Evolutionary conservation across 2,797 vertebrate species (phyloP).

Genomic region (Sebastes trivittatus): DNA sequence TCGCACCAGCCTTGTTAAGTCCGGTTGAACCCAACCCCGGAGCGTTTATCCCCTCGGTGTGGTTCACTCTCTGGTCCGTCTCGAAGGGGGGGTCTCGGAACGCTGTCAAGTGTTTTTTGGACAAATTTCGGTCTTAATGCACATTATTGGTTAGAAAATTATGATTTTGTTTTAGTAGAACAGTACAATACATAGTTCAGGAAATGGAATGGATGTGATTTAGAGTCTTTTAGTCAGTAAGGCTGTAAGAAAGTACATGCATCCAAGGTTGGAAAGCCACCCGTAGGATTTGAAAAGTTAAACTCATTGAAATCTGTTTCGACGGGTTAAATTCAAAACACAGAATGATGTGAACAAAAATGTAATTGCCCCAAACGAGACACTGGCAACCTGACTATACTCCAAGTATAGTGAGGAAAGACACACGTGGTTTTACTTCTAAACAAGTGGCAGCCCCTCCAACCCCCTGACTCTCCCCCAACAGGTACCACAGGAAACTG

Average conservation of each 20-base stretch:
- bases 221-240: background rate
- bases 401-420: background rate
- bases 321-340: background rate
- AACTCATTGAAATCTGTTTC: background rate
- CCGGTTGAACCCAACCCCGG: too few species aligned
- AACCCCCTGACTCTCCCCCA: background rate
- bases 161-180: background rate
- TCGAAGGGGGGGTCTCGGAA: too few species aligned
- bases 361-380: background rate
- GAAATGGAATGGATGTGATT: background rate
- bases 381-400: background rate
- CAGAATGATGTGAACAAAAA: background rate
- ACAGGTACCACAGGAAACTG: conserved; percentile 42
- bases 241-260: background rate
- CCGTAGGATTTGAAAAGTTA: background rate
- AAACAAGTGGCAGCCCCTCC: background rate
- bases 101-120: too few species aligned
- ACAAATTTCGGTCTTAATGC: background rate
- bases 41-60: too few species aligned
- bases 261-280: background rate
- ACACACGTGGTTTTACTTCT: background rate
- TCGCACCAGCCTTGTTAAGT: too few species aligned
- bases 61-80: too few species aligned
- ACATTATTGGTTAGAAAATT: background rate
- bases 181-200: background rate